Conservation (phyloP, 2,113 vertebrate genomes). For the Rhagologus leucostigma region DNA sequence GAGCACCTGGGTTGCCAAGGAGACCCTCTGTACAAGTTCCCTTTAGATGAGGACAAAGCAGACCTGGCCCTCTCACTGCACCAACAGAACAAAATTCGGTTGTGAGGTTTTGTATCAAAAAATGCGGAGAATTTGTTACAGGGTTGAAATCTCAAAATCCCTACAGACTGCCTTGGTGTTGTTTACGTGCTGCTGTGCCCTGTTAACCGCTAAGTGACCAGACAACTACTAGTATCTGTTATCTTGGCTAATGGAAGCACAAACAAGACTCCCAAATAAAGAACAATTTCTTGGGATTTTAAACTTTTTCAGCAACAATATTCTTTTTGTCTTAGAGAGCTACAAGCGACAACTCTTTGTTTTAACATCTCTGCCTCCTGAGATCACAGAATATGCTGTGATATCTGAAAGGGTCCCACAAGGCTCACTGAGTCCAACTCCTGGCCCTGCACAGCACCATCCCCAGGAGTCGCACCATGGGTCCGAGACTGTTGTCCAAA, state of each 20-base stretch:
- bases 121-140: not conserved
- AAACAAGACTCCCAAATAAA: not conserved
- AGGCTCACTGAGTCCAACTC: not conserved
- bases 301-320: not conserved
- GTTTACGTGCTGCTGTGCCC: not conserved
- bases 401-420: not conserved
- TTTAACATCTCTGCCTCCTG: not conserved
- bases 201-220: not conserved
- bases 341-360: not conserved
- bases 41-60: not conserved
- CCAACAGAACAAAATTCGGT: not conserved
- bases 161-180: not conserved
- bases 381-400: not conserved
- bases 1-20: fast-evolving
- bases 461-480: not conserved
- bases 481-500: not conserved
- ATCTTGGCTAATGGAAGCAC: not conserved
- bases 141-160: not conserved
- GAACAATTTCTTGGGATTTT: not conserved
- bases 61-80: not conserved
- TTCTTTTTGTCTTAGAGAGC: not conserved
- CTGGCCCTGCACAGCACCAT: not conserved
- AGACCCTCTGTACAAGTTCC: not conserved
- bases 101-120: not conserved
- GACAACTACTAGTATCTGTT: not conserved